Conservation (phyloP, 2,888 invertebrate genomes). For the Amphimallon solstitiale region DNA sequence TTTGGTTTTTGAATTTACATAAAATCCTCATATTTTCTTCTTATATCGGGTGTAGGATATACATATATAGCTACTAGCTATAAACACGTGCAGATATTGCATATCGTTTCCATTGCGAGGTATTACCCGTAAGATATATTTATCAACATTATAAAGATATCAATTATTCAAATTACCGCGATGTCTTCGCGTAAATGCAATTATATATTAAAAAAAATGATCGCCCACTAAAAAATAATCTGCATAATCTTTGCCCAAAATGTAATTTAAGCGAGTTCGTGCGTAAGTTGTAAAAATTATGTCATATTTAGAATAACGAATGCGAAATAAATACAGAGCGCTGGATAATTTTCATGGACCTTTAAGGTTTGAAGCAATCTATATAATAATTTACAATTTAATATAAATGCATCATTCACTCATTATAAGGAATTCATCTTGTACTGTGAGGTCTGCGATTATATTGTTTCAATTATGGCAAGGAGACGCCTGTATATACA, state of each 20-base stretch:
- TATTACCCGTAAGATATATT: slow-evolving; percentile 4
- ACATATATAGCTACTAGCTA: background rate
- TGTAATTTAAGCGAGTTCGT: background rate
- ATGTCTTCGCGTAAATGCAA: background rate
- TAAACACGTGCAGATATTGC: background rate
- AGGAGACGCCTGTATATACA: too few relatives aligned
- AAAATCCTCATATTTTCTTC: slow-evolving; percentile 14
- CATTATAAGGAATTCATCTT: background rate
- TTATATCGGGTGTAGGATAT: background rate
- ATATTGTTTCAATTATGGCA: too few relatives aligned
- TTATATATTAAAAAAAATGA: background rate
- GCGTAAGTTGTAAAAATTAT: slow-evolving; percentile 22
- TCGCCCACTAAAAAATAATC: slow-evolving; percentile 2
- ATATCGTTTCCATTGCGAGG: background rate
- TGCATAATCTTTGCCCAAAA: slow-evolving; percentile 17
- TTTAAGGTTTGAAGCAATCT: slow-evolving; percentile 18
- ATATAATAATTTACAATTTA: slow-evolving; percentile 18
- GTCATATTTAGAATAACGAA: slow-evolving; percentile 24
- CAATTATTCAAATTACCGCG: slow-evolving; percentile 30
- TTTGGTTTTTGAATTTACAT: slow-evolving; percentile 3
- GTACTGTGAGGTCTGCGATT: too few relatives aligned
- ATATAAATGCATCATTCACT: slow-evolving; percentile 3
- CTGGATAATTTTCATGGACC: background rate
- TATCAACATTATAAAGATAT: slow-evolving; percentile 29
- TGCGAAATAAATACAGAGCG: slow-evolving; percentile 21